Evolutionary conservation across 2,113 vertebrate genomes (phyloP), one percentile per base, ranked within the genome.

Genomic region (Xyrauchen texanus): DNA sequence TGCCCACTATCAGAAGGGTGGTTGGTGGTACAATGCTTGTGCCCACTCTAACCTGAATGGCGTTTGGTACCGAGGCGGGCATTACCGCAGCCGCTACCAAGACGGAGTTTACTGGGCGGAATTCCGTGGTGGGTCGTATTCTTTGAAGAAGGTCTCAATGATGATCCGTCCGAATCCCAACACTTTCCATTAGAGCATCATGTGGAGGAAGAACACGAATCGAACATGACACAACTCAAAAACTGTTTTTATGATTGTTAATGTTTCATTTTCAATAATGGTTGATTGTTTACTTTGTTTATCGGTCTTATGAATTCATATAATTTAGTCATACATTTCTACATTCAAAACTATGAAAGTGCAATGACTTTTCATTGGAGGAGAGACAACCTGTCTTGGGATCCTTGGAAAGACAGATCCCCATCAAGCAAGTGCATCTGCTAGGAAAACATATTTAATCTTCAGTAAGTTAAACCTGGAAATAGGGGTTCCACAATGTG

Each of bases 1-100:
- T 68, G 95, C 95, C 47, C 95, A 95, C 47, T 96, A 95, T 85
- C 94, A 95, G 88, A 95, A 95, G 71, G 94, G 95, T 55, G 95
- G 95, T 66, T 96, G 95, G 95, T 96, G 95, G 95, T 96, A 96
- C 57, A 95, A 95, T 0, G 93, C 95, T 4, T 96, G 95, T 0
- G 95, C 95, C 65, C 95, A 96, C 76, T 95, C 95, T 16, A 96
- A 96, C 66, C 94, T 96, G 87, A 96, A 96, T 0, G 95, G 95
- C 0, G 95, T 96, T 1, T 96, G 95, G 95, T 95, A 96, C 64
- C 91, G 95, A 0, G 95, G 95, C 2, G 95, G 95, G 8, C 95
- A 96, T 71, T 96, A 96, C 78, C 93, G 95, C 42, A 96, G 95
- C 60, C 92, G 94, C 0, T 96, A 96, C 11, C 95, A 96, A 87